Evolutionary conservation across 2,888 invertebrate species (phyloP).

Genomic region (Elgonia sp.): DNA sequence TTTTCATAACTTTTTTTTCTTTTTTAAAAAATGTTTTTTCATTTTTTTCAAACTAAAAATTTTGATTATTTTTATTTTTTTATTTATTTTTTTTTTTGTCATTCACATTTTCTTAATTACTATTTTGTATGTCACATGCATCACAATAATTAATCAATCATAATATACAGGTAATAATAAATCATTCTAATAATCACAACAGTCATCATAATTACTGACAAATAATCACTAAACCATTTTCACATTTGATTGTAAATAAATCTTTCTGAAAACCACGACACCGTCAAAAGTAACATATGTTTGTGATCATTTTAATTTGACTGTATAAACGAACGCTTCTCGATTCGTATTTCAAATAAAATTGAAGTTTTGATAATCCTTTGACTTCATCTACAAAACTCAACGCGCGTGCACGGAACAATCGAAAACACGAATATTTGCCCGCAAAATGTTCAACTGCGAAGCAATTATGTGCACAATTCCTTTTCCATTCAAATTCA

Average conservation of each 20-base stretch:
- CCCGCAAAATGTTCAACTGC: slow-evolving; percentile 66
- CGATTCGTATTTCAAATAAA: slow-evolving; percentile 62
- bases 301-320: slow-evolving; percentile 59
- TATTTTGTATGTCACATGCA: too few relatives aligned
- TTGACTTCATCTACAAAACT: slow-evolving; percentile 65
- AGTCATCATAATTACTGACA: slow-evolving; percentile 9
- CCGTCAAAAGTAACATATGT: slow-evolving; percentile 7
- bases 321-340: slow-evolving; percentile 37
- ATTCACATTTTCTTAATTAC: too few relatives aligned
- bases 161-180: background rate
- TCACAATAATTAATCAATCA: too few relatives aligned
- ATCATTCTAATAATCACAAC: background rate
- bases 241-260: slow-evolving; percentile 48
- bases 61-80: too few relatives aligned
- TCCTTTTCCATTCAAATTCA: slow-evolving; percentile 69
- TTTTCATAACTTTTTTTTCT: too few relatives aligned
- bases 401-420: slow-evolving; percentile 42
- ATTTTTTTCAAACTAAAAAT: too few relatives aligned
- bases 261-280: slow-evolving; percentile 34
- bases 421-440: slow-evolving; percentile 55
- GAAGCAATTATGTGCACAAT: slow-evolving; percentile 66
- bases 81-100: too few relatives aligned
- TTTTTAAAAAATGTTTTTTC: too few relatives aligned
- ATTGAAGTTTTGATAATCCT: slow-evolving; percentile 71
- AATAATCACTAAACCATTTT: slow-evolving; percentile 30